Evolutionary conservation across 2,113 vertebrate genomes (phyloP).

Genomic region (Balaeniceps rex): DNA sequence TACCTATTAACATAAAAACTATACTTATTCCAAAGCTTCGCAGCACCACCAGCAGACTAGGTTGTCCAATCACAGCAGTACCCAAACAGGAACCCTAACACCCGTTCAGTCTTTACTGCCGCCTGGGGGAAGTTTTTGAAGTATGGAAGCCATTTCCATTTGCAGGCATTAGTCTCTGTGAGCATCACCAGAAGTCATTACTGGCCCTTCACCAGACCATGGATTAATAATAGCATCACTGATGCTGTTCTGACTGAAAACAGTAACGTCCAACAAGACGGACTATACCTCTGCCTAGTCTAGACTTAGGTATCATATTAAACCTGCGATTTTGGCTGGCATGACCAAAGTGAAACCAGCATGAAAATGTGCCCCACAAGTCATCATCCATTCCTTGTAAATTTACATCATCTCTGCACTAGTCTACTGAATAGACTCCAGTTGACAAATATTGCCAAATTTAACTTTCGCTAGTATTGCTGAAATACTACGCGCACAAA

Average conservation of each 20-base stretch:
- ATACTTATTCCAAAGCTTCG: background rate
- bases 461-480: background rate
- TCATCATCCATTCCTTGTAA: background rate
- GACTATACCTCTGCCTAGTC: background rate
- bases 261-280: background rate
- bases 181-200: background rate
- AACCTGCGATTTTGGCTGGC: background rate
- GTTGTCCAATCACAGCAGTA: background rate
- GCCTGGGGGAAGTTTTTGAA: background rate
- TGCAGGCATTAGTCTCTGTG: accelerated
- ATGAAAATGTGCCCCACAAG: background rate
- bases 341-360: background rate
- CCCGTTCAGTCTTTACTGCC: background rate
- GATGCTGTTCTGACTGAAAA: background rate
- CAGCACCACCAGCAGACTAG: background rate
- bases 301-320: too few species aligned
- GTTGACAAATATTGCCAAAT: background rate
- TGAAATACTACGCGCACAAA: background rate
- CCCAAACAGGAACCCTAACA: background rate
- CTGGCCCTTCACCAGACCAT: too few species aligned
- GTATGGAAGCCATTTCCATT: background rate
- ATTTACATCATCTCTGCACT: background rate
- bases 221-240: background rate
- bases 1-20: background rate
- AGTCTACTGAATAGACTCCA: background rate